Evolutionary conservation across 2,888 invertebrate species (phyloP), one percentile per base, ranked within the genome.

Genomic region (Dorcus hopei): DNA sequence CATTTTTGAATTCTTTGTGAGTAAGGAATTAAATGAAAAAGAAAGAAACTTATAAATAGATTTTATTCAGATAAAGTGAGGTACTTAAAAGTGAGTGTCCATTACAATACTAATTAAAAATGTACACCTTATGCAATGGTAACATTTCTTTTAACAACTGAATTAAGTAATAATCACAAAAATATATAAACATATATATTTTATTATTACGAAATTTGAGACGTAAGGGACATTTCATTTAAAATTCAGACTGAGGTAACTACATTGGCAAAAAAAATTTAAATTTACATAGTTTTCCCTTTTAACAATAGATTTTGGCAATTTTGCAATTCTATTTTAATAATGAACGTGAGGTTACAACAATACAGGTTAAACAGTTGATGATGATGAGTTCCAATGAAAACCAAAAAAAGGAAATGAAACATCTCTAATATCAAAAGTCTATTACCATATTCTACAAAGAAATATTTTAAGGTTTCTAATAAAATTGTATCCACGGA

Each of bases 21-120:
- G 19, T 3, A 3, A 33, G 26, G 26, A 33, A 33, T 33, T 7
- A 33, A 33, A 33, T 33, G 19, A 40, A 41, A 14, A 41, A 3
- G 7, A 41, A 41, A 11, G n/a, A 41, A 41, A 6, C 8, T 45
- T 45, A 45, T 19, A 45, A 45, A 45, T 45, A 45, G 47, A 53
- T 54, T 53, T 56, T 59, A 56, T 59, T 59, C 54, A 39, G 51
- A 58, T 51, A 59, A 55, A 41, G 59, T 59, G 59, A 59, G 55
- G 59, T 56, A 59, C 59, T 52, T 56, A 59, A 45, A 52, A 55
- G 43, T 48, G 59, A 54, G 59, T 59, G 56, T 52, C 56, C 59
- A 14, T 42, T 56, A 56, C 43, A 56, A 52, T 49, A 59, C 48
- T 51, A 54, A 42, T 53, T 26, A 33, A 52, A 47, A 26, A 41